Conservation (phyloP, 2,797 vertebrate species). For the Argentina silus region DNA sequence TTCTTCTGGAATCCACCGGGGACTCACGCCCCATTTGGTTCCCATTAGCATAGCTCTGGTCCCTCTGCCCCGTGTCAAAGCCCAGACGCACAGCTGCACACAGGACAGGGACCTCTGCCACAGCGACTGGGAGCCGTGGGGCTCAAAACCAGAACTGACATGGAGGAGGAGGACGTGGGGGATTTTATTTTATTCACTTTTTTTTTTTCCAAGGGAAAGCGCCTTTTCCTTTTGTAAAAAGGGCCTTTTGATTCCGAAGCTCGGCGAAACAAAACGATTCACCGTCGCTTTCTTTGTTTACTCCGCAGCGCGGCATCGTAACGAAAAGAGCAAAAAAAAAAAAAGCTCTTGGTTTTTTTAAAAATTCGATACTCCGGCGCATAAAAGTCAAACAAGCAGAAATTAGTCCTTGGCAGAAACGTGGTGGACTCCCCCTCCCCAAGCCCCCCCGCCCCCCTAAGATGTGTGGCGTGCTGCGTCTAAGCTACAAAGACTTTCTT, state of each 20-base stretch:
- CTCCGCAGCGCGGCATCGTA: conserved; percentile 49
- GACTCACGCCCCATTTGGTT: conserved; percentile 80
- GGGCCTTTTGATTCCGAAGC: conserved; percentile 33
- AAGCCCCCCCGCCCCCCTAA: no score
- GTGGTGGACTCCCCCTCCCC: no score
- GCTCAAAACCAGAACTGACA: conserved; percentile 68
- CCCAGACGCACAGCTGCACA: conserved; percentile 77
- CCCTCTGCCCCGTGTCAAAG: conserved; percentile 75
- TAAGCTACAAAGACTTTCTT: conserved; percentile 72
- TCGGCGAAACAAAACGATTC: conserved; percentile 51
- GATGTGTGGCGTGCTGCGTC: conserved; percentile 65
- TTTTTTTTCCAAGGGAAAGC: neutral
- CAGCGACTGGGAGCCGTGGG: conserved; percentile 60
- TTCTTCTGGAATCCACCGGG: conserved; percentile 71
- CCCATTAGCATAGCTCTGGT: conserved; percentile 79
- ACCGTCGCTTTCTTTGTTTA: conserved; percentile 68
- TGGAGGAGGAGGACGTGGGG: conserved; percentile 52
- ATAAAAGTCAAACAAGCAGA: conserved; percentile 69
- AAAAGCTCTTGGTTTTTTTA: conserved; percentile 45
- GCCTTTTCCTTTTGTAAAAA: conserved; percentile 1
- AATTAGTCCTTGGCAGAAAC: conserved; percentile 63
- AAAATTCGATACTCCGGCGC: conserved; percentile 56
- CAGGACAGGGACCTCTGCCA: conserved; percentile 76
- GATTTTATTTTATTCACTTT: conserved; percentile 25
- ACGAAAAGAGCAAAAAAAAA: no score